A percentile compares a stretch with the other conserved stretches of the same genome.
These are phyloP conservation scores for Danio rerio DNA, from an alignment of 2,113 vertebrate species.

Conservation along the genomic window DNA sequence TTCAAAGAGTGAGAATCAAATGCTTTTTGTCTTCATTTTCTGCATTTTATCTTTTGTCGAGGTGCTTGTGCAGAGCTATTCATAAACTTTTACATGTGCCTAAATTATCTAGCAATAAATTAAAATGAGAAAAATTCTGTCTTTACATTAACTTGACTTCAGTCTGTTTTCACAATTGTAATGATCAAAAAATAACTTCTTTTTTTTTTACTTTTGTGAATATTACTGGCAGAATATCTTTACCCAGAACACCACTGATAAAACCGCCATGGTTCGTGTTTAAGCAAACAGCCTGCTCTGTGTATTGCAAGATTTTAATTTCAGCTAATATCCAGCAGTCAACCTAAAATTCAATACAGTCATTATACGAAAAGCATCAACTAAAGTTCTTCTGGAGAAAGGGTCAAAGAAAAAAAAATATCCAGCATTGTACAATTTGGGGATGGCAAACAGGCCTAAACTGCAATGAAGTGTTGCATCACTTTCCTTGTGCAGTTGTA, in stretches of 20 bases:
- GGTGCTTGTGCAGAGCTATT: background rate
- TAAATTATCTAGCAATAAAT: too few relatives aligned
- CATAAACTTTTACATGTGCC: too few relatives aligned
- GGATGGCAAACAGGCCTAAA: constrained; percentile 82
- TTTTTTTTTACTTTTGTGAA: background rate
- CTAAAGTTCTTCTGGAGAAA: constrained; percentile 80
- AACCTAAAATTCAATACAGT: background rate
- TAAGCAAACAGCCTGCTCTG: background rate
- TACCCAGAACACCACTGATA: background rate
- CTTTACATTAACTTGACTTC: background rate
- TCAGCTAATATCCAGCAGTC: background rate
- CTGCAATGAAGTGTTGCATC: constrained; percentile 66
- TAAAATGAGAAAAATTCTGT: background rate
- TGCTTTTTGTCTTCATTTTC: background rate
- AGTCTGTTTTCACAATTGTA: background rate
- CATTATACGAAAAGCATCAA: constrained; percentile 67
- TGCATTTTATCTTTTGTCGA: background rate
- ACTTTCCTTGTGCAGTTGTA: constrained; percentile 52
- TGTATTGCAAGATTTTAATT: background rate
- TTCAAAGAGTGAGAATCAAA: background rate
- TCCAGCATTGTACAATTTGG: constrained; percentile 82
- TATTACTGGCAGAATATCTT: background rate
- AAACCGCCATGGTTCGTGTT: background rate
- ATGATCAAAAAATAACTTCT: background rate
- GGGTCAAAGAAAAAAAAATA: constrained; percentile 65